phyloP scores from a whole-genome alignment of 2,888 invertebrate genomes.

The Drosophila nr. fundita region DNA sequence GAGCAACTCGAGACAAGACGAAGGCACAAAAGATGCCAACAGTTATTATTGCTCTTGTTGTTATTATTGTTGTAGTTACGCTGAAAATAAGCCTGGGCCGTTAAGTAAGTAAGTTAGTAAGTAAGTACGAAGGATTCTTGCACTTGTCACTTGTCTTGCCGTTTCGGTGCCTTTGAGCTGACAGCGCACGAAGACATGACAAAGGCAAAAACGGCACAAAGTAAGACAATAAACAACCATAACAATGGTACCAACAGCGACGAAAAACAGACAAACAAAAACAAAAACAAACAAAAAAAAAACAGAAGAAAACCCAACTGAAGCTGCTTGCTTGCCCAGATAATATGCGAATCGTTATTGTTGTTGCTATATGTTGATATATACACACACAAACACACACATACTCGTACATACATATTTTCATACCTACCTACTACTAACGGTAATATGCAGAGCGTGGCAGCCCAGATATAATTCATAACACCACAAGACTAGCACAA shows the following conservation, averaged over 20 bases:
- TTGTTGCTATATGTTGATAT: slow-evolving; percentile 17
- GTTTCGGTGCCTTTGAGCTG: slow-evolving; percentile 43
- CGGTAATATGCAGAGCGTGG: slow-evolving; percentile 1
- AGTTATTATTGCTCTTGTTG: slow-evolving; percentile 39
- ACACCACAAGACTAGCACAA: slow-evolving; percentile 3
- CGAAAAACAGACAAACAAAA: background rate
- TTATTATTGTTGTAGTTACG: slow-evolving; percentile 38
- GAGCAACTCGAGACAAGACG: slow-evolving; percentile 6
- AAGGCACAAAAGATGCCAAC: slow-evolving; percentile 50
- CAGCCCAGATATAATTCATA: slow-evolving; percentile 13
- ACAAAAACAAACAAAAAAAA: background rate
- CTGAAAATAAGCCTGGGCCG: slow-evolving; percentile 51
- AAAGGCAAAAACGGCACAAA: slow-evolving; percentile 56
- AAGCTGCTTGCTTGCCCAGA: slow-evolving; percentile 40
- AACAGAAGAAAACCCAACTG: slow-evolving; percentile 5
- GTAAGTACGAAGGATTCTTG: slow-evolving; percentile 61
- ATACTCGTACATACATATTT: slow-evolving; percentile 1
- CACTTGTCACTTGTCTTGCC: slow-evolving; percentile 61
- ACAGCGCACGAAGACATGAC: slow-evolving; percentile 45
- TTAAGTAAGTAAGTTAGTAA: slow-evolving; percentile 48
- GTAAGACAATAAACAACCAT: slow-evolving; percentile 62
- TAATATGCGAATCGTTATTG: slow-evolving; percentile 48
- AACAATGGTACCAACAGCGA: slow-evolving; percentile 46
- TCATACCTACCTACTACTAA: background rate
- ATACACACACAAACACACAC: slow-evolving; percentile 11